Conservation (phyloP, 2,797 vertebrate genomes). For the Mormyrus proboscirostris region DNA sequence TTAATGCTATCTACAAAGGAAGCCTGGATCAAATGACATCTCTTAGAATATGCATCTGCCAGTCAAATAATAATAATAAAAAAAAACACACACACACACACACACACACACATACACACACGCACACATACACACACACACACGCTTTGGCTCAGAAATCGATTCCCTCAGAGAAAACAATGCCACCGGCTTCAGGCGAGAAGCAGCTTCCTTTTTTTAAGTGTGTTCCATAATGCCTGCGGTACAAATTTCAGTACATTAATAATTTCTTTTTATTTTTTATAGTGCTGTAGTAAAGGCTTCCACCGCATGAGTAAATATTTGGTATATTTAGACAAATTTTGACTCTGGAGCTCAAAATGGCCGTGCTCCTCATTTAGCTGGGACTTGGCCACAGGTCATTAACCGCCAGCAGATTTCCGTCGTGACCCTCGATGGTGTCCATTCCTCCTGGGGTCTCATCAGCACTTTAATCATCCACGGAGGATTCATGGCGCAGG, state of each 20-base stretch:
- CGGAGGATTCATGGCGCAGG: background rate
- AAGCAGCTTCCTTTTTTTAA: background rate
- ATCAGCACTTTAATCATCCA: conserved; percentile 10
- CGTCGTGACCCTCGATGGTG: background rate
- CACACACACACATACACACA: background rate
- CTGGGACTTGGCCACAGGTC: background rate
- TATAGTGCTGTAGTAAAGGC: background rate
- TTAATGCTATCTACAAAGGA: background rate
- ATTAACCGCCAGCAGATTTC: background rate
- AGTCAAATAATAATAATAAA: background rate
- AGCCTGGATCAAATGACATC: background rate
- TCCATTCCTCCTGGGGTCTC: background rate
- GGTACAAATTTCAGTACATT: background rate
- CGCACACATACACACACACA: background rate
- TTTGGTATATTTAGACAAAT: background rate
- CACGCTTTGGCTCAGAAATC: background rate
- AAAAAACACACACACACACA: background rate
- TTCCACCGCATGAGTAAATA: background rate
- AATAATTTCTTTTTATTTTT: background rate
- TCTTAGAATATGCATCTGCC: background rate
- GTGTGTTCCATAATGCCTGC: background rate
- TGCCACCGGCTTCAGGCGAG: background rate
- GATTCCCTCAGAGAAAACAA: background rate
- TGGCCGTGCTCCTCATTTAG: background rate
- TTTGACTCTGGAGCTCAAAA: background rate